Conservation (phyloP, 2,888 invertebrate genomes). For the Amblyjoppa proteus region DNA sequence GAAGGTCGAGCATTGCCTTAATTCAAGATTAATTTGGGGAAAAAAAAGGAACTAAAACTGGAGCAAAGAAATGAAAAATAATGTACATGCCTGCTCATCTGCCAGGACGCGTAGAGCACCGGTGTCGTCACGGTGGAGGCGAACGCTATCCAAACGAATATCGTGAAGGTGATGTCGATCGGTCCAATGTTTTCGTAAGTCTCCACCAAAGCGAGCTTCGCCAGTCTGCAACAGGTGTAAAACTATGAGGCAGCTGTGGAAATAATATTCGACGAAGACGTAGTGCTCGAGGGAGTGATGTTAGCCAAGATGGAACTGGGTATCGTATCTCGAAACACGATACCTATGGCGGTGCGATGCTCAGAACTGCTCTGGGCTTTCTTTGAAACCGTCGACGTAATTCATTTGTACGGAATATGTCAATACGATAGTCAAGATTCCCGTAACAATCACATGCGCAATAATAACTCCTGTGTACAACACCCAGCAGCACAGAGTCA, state of each 20-base stretch:
- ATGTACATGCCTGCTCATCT: conserved; percentile 86
- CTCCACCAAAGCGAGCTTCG: conserved; percentile 88
- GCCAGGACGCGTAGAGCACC: conserved; percentile 88
- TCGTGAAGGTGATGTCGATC: conserved; percentile 89
- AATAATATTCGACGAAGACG: not conserved
- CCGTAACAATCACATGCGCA: too few species aligned
- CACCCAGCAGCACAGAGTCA: too few species aligned
- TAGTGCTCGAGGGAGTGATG: not conserved
- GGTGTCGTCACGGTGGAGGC: conserved; percentile 90
- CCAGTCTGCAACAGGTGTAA: conserved; percentile 84
- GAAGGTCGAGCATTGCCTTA: too few species aligned
- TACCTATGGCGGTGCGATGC: too few species aligned
- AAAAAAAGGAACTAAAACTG: not conserved
- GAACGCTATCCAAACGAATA: conserved; percentile 90
- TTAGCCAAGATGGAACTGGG: not conserved
- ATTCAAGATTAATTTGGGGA: not conserved
- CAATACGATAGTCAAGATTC: too few species aligned
- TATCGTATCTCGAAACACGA: too few species aligned
- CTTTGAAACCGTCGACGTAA: too few species aligned
- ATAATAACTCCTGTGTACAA: too few species aligned
- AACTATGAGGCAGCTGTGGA: not conserved
- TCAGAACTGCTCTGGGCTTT: too few species aligned
- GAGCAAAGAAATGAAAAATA: not conserved
- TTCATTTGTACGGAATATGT: too few species aligned
- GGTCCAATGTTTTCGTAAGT: conserved; percentile 89